These are phyloP conservation scores for Sceliomorpha sp. DNA, from an alignment of 2,888 invertebrate species.

Conservation along the genomic window DNA sequence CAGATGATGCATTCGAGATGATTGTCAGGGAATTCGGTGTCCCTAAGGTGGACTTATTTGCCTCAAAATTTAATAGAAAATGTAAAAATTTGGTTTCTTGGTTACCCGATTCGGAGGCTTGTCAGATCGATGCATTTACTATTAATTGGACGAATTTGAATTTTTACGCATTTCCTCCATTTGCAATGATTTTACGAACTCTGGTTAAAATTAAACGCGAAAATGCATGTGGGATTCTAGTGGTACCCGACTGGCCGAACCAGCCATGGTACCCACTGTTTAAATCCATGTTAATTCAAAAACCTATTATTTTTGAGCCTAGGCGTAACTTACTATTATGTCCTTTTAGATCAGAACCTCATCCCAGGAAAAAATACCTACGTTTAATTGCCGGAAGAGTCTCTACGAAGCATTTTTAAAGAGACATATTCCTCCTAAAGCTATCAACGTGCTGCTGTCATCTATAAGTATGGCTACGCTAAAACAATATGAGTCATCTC, in stretches of 20 bases:
- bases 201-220: background rate
- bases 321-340: conserved; percentile 5
- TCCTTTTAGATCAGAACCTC: conserved; percentile 12
- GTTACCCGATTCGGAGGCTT: conserved; percentile 1
- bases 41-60: too few species aligned
- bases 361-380: conserved; percentile 10
- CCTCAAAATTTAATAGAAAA: conserved; percentile 12
- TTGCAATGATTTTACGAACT: background rate
- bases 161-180: too few species aligned
- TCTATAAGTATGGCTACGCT: conserved; percentile 28
- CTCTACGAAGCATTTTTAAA: conserved; percentile 35
- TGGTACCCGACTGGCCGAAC: conserved; percentile 16
- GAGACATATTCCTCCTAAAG: conserved; percentile 12
- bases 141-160: too few species aligned
- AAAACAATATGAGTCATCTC: conserved; percentile 23
- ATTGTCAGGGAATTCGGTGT: too few species aligned
- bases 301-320: conserved; percentile 7
- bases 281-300: background rate
- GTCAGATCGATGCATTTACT: conserved; percentile 9
- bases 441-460: conserved; percentile 17
- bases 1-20: too few species aligned
- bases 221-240: background rate
- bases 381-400: conserved; percentile 26
- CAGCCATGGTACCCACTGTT: background rate
- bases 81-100: conserved; percentile 5